Evolutionary conservation across 1,140 invertebrate genomes (phyloP), one percentile per base, ranked within the genome.

Genomic region (Matsumurasca onukii): DNA sequence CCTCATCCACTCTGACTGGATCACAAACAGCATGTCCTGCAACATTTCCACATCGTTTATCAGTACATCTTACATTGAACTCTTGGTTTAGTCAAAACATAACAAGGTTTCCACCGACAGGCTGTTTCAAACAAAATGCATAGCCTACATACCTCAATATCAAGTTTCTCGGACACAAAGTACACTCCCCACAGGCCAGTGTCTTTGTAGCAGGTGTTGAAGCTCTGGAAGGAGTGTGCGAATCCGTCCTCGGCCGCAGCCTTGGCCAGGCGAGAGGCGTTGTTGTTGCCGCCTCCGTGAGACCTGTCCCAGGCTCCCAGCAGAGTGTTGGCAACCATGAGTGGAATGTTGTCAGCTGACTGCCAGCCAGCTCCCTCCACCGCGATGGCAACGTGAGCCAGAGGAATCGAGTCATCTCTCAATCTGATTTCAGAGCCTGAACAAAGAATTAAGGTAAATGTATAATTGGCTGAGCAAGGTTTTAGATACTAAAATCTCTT

Each of bases 131-230:
- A n/a, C n/a, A n/a, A n/a, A n/a, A n/a, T n/a, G 24, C n/a, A 5
- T 3, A 9, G 49, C 24, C 5, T 62, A 68, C 75, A 75, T 77
- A 85, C 84, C 67, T 93, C 90, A 70, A 91, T 85, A 70, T 90
- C 85, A 75, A 93, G 76, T 2, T 88, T 88, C 73, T 98, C 94
- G 73, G 88, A 87, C 2, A 99, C 94, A 78, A 94, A 98, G 78
- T 99, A 99, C 69, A 98, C 89, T 49, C 94, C 98, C 98, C 98
- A 99, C 0, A 99, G 86, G 31, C 98, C 98, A 64, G 98, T 99
- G 78, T 99, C 98, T 79, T 98, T 98, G 82, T 99, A 99, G 82
- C 96, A 99, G 13, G 98, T 99, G 79, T 99, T 99, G 83, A 99
- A 99, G 34, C 95, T 95, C 80, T 98, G 96, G 84, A 95, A 99